A percentile compares a stretch with the other conserved stretches of the same genome.
Conservation (phyloP, 2,797 vertebrate species). For the Caiman crocodilus region DNA sequence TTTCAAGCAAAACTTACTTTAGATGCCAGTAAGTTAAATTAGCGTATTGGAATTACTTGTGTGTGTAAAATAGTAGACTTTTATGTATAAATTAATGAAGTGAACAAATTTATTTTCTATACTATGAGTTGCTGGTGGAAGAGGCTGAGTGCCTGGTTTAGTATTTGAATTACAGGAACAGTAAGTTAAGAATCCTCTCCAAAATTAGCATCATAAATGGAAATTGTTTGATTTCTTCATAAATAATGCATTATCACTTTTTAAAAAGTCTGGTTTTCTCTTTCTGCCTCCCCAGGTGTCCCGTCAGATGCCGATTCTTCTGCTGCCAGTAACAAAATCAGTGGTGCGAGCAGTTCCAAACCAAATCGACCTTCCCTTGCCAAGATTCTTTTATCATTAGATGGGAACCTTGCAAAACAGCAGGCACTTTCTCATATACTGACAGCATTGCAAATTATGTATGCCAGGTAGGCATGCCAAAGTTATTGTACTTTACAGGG, state of each 20-base stretch:
- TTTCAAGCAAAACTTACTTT: background rate
- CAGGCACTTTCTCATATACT: slow-evolving; percentile 95
- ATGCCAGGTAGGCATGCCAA: slow-evolving; percentile 89
- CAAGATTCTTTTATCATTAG: slow-evolving; percentile 95
- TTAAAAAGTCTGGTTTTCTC: background rate
- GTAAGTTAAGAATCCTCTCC: background rate
- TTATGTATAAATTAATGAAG: background rate
- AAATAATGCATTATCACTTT: background rate
- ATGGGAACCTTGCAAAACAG: slow-evolving; percentile 95
- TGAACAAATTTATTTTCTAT: background rate
- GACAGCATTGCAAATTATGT: slow-evolving; percentile 95
- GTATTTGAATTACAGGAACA: background rate
- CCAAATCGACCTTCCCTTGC: slow-evolving; percentile 94
- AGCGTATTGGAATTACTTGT: background rate
- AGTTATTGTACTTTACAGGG: background rate
- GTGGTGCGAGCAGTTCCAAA: slow-evolving; percentile 88
- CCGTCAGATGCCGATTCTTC: slow-evolving; percentile 94
- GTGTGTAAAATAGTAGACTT: background rate
- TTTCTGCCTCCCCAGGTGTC: slow-evolving; percentile 84
- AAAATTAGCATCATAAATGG: background rate
- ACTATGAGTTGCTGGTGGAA: background rate
- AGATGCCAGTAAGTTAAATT: background rate
- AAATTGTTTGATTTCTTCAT: background rate
- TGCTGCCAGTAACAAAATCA: slow-evolving; percentile 92
- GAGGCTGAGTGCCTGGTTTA: background rate